phyloP scores from a whole-genome alignment of 1,140 invertebrate genomes.

The Lysiphlebus fabarum region DNA sequence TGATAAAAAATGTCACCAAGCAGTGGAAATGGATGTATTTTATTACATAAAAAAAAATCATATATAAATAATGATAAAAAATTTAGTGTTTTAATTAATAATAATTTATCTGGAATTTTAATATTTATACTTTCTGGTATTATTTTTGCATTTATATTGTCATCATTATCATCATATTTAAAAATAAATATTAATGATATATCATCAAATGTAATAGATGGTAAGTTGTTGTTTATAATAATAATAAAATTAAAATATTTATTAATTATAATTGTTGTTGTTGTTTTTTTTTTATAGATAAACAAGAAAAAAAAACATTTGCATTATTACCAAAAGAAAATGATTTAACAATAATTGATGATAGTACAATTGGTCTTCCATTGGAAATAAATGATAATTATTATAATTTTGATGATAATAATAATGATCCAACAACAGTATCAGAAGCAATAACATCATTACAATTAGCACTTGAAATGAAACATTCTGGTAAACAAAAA shows the following conservation, averaged over 20 bases:
- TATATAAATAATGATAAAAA: constrained; percentile 25
- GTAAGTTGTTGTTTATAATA: constrained; percentile 2
- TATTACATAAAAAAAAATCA: constrained; percentile 16
- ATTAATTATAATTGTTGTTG: constrained; percentile 11
- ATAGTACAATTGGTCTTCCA: constrained; percentile 35
- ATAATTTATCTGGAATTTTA: constrained; percentile 32
- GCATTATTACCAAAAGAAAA: constrained; percentile 39
- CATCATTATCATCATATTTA: constrained; percentile 37
- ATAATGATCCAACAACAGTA: constrained; percentile 42
- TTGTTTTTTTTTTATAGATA: constrained; percentile 26
- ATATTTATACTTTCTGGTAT: constrained; percentile 37
- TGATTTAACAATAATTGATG: constrained; percentile 43
- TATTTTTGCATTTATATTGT: constrained; percentile 34
- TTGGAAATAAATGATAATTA: constrained; percentile 22
- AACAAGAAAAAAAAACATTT: constrained; percentile 31
- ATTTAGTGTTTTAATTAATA: constrained; percentile 24
- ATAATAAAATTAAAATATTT: not conserved
- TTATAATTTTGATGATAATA: constrained; percentile 24
- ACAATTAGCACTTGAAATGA: constrained; percentile 81
- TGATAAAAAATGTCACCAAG: constrained; percentile 30
- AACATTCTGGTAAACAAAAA: constrained; percentile 73
- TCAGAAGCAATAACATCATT: constrained; percentile 79
- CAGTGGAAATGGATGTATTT: constrained; percentile 24
- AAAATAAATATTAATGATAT: constrained; percentile 20
- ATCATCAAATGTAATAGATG: constrained; percentile 28